A percentile compares a stretch with the other conserved stretches of the same genome.
These are phyloP conservation scores for Salvelinus alpinus DNA, from an alignment of 2,113 vertebrate genomes.

Conservation along the genomic window DNA sequence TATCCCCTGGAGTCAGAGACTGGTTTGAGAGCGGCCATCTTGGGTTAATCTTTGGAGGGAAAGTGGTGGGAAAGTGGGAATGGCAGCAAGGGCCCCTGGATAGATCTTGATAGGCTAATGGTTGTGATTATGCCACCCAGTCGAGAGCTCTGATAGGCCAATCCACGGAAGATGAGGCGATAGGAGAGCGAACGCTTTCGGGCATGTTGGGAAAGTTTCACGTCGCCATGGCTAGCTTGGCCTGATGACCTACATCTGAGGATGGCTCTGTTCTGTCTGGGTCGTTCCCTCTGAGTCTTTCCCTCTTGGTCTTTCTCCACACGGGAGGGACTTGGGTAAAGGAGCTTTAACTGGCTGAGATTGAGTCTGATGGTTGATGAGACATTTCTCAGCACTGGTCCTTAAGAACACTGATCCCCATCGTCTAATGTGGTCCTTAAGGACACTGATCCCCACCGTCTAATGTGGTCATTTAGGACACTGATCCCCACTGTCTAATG, in stretches of 20 bases:
- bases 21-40: slow-evolving; percentile 55
- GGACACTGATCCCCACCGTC: too few relatives aligned
- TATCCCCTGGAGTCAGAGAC: slow-evolving; percentile 43
- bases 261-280: slow-evolving; percentile 29
- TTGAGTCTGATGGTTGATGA: background rate
- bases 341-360: slow-evolving; percentile 1
- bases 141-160: slow-evolving; percentile 50
- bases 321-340: too few relatives aligned
- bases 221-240: slow-evolving; percentile 52
- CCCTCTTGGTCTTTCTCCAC: background rate
- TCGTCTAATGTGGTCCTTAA: too few relatives aligned
- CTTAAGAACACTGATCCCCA: too few relatives aligned
- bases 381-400: too few relatives aligned
- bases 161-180: slow-evolving; percentile 48
- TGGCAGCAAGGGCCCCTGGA: slow-evolving; percentile 42
- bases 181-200: slow-evolving; percentile 50
- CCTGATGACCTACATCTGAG: slow-evolving; percentile 39
- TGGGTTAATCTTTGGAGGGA: slow-evolving; percentile 56
- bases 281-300: background rate
- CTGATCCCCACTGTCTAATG: too few relatives aligned
- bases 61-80: slow-evolving; percentile 52
- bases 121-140: slow-evolving; percentile 62
- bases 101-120: slow-evolving; percentile 74
- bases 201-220: slow-evolving; percentile 71
- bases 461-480: too few relatives aligned